These are phyloP conservation scores for Colossoma macropomum DNA, from an alignment of 2,113 vertebrate genomes.

Conservation along the genomic window DNA sequence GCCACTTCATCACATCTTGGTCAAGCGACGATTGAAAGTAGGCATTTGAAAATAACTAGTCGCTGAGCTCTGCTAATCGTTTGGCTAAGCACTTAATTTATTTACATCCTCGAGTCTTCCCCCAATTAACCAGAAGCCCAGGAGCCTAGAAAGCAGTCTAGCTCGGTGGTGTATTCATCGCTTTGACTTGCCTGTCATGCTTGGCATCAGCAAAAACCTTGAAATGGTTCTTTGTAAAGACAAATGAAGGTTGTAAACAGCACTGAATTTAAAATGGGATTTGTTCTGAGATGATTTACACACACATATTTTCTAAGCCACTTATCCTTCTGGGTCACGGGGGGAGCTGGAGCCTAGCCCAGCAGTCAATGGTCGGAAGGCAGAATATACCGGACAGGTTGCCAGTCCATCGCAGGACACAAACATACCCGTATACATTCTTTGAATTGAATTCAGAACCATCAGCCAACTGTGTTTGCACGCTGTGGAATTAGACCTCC, in stretches of 20 bases:
- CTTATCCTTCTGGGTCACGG: too few relatives aligned
- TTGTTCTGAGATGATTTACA: neutral
- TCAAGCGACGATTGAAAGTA: neutral
- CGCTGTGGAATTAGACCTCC: too few relatives aligned
- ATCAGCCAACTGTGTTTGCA: too few relatives aligned
- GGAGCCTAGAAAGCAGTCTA: neutral
- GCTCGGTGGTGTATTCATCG: neutral
- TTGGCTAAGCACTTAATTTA: neutral
- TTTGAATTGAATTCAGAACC: too few relatives aligned
- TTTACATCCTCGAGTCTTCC: neutral
- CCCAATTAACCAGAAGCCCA: neutral
- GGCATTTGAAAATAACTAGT: neutral
- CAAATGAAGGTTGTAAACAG: neutral
- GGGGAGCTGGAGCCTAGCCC: too few relatives aligned
- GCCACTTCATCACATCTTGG: neutral
- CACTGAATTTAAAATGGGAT: slow-evolving; percentile 28
- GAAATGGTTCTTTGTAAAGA: neutral
- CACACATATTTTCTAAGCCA: too few relatives aligned
- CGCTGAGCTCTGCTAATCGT: neutral
- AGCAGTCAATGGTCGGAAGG: too few relatives aligned
- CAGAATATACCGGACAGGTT: too few relatives aligned
- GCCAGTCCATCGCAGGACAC: too few relatives aligned
- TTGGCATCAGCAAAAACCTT: slow-evolving; percentile 11
- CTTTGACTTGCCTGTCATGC: neutral
- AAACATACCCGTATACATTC: too few relatives aligned